Conservation (phyloP, 2,113 vertebrate genomes). For the Vireo altiloquus region DNA sequence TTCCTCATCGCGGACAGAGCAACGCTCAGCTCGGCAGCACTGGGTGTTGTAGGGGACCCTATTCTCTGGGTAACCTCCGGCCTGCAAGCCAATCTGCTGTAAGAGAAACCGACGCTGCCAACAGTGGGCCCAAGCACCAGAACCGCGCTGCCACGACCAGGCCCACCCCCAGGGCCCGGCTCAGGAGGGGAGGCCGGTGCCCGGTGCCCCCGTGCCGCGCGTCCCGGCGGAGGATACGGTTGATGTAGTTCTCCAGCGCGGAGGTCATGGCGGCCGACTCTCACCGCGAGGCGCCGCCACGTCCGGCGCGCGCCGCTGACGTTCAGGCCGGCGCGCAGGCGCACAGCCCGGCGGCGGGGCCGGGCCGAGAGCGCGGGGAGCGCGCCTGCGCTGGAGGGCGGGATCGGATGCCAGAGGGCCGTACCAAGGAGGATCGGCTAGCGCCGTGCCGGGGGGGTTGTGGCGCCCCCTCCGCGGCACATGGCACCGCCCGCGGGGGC, state of each 20-base stretch:
- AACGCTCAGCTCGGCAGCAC: neutral
- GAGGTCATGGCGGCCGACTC: constrained; percentile 64
- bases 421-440: accelerated
- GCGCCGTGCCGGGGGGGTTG: accelerated
- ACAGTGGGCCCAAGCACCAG: neutral
- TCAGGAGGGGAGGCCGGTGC: accelerated
- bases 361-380: accelerated
- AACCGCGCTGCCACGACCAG: neutral
- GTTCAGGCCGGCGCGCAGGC: accelerated
- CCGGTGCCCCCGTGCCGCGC: neutral
- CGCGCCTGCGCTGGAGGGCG: accelerated
- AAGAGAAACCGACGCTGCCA: accelerated
- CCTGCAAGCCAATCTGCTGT: neutral
- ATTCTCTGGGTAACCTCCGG: too few relatives aligned
- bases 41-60: accelerated
- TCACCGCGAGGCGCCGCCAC: neutral
- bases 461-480: neutral
- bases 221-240: constrained; percentile 71
- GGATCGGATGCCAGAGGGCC: accelerated
- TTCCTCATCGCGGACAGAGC: too few relatives aligned
- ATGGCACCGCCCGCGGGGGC: neutral
- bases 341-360: accelerated
- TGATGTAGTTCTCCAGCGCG: constrained; percentile 80
- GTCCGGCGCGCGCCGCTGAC: neutral
- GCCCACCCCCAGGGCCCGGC: too few relatives aligned